These are phyloP conservation scores for Drosophila suboccidentalis DNA, from an alignment of 2,888 invertebrate species.

Conservation along the genomic window DNA sequence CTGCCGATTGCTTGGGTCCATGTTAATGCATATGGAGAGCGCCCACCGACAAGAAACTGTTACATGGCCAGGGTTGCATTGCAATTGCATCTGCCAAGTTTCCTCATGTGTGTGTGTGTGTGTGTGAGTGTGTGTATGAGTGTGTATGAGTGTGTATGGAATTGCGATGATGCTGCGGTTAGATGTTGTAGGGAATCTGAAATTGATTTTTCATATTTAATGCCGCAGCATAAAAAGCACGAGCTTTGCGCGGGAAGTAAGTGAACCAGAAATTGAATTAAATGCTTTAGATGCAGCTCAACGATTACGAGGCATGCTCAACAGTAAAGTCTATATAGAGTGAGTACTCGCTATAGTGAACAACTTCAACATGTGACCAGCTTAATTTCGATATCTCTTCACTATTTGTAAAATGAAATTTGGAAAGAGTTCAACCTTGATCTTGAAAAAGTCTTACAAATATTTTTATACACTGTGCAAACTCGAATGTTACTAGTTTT, in stretches of 20 bases:
- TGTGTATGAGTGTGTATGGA: conserved; percentile 25
- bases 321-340: background rate
- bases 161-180: conserved; percentile 55
- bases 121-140: conserved; percentile 20
- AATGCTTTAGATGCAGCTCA: conserved; percentile 1
- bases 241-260: background rate
- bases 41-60: conserved; percentile 50
- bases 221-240: conserved; percentile 31
- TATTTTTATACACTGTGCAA: too few relatives aligned
- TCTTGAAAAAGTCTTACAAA: too few relatives aligned
- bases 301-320: conserved; percentile 10
- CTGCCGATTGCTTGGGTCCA: conserved; percentile 13
- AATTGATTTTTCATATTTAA: conserved; percentile 76
- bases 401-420: too few relatives aligned
- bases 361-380: too few relatives aligned
- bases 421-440: too few relatives aligned
- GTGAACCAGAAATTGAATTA: conserved; percentile 38
- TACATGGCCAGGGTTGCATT: conserved; percentile 52
- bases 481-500: too few relatives aligned
- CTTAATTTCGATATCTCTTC: too few relatives aligned
- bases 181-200: conserved; percentile 46
- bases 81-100: conserved; percentile 40
- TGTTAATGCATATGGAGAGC: conserved; percentile 30
- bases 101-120: conserved; percentile 20
- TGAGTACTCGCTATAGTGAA: too few relatives aligned